Conservation (phyloP, 1,140 invertebrate species). For the Ylistrum balloti region DNA sequence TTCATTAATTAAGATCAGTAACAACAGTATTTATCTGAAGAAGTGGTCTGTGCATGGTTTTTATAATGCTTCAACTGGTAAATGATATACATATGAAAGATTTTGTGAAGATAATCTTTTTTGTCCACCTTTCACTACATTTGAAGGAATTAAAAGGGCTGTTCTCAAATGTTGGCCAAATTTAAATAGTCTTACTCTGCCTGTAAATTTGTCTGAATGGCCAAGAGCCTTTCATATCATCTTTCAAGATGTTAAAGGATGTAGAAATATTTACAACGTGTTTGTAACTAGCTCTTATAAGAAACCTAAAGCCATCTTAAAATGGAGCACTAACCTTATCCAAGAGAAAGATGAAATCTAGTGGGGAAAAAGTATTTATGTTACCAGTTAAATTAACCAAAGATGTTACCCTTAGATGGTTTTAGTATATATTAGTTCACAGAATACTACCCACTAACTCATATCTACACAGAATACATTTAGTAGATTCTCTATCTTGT, state of each 20-base stretch:
- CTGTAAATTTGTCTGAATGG: background rate
- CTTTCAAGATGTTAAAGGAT: background rate
- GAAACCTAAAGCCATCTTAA: background rate
- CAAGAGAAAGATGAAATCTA: background rate
- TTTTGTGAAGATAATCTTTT: conserved; percentile 40
- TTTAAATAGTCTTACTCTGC: background rate
- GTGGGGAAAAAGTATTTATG: background rate
- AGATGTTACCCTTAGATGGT: no score
- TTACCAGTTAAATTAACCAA: background rate
- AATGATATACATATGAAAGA: background rate
- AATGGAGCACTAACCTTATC: background rate
- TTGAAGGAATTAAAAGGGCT: conserved; percentile 42
- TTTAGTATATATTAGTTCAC: no score
- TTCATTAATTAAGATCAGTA: background rate
- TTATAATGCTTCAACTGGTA: background rate
- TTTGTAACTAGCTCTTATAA: background rate
- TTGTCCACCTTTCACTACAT: conserved; percentile 20
- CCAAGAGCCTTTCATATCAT: background rate
- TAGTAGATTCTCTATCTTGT: no score
- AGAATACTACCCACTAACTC: no score
- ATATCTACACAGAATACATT: no score
- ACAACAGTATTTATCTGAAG: background rate
- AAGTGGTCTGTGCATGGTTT: background rate
- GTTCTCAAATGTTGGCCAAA: conserved; percentile 36
- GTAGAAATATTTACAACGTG: background rate